Percentiles rank a stretch among this genome's conserved stretches.
Conservation (phyloP, 1,140 invertebrate genomes). For the Diprion similis region DNA sequence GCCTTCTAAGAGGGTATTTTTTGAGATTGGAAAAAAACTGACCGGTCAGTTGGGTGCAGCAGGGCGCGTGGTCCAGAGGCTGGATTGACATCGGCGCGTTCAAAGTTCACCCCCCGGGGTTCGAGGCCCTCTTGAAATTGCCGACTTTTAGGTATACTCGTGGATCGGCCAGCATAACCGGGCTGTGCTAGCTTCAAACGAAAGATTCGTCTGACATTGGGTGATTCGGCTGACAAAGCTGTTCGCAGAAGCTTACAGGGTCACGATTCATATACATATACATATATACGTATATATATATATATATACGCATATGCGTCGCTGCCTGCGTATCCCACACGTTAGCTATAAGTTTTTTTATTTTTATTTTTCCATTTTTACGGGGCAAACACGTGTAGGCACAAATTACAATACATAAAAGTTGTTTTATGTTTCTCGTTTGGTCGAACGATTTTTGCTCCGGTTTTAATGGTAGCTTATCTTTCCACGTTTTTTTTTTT, state of each 20-base stretch:
- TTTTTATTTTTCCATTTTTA: not conserved
- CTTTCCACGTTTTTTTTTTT: too few species aligned
- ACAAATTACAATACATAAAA: too few species aligned
- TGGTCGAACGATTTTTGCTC: too few species aligned
- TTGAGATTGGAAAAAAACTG: conserved; percentile 3
- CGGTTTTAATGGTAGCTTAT: too few species aligned
- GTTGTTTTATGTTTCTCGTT: too few species aligned
- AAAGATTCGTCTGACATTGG: not conserved
- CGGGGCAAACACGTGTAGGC: not conserved
- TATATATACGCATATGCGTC: too few species aligned
- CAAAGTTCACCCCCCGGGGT: conserved; percentile 44
- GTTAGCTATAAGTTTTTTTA: too few species aligned
- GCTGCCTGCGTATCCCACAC: too few species aligned
- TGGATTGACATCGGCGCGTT: conserved; percentile 49
- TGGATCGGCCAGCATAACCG: not conserved
- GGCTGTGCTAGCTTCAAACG: not conserved
- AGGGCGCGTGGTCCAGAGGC: not conserved
- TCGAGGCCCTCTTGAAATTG: conserved; percentile 36
- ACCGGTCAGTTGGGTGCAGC: not conserved
- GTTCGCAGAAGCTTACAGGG: conserved; percentile 39
- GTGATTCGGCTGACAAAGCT: conserved; percentile 34
- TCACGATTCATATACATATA: too few species aligned
- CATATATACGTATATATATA: too few species aligned
- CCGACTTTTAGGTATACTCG: conserved; percentile 34
- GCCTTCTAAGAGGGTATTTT: not conserved